Conservation (phyloP, 2,113 vertebrate genomes). For the Potamarius usumacintae region DNA sequence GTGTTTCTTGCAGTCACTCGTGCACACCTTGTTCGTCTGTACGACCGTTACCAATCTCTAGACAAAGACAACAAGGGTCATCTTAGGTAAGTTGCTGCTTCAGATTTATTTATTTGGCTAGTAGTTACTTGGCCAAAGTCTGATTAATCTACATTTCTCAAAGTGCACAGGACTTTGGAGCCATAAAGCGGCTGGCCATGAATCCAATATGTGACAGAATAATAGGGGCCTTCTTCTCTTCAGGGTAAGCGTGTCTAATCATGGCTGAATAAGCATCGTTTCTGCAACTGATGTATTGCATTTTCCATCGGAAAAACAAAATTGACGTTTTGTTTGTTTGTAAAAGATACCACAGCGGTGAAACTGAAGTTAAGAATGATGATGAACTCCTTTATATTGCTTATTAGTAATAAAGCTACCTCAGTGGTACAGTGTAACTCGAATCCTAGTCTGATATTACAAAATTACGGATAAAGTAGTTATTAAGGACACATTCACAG, state of each 20-base stretch:
- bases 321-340: not conserved
- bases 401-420: not conserved
- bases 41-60: conserved; percentile 73
- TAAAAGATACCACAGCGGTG: not conserved
- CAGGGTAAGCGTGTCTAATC: conserved; percentile 61
- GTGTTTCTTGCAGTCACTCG: conserved; percentile 64
- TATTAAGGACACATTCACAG: not conserved
- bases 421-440: not conserved
- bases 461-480: not conserved
- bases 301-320: too few relatives aligned
- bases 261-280: not conserved
- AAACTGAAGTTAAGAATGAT: not conserved
- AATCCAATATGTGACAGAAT: conserved; percentile 81
- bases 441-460: not conserved
- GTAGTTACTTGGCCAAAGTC: not conserved
- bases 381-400: not conserved
- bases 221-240: conserved; percentile 75
- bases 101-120: not conserved
- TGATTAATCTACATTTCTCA: not conserved
- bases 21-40: conserved; percentile 71
- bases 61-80: conserved; percentile 71
- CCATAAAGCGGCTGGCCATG: conserved; percentile 67
- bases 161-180: conserved; percentile 73
- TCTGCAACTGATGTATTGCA: not conserved
- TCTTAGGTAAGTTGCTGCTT: conserved; percentile 67